phyloP scores from a whole-genome alignment of 2,113 vertebrate species.

The Toxostoma redivivum region DNA sequence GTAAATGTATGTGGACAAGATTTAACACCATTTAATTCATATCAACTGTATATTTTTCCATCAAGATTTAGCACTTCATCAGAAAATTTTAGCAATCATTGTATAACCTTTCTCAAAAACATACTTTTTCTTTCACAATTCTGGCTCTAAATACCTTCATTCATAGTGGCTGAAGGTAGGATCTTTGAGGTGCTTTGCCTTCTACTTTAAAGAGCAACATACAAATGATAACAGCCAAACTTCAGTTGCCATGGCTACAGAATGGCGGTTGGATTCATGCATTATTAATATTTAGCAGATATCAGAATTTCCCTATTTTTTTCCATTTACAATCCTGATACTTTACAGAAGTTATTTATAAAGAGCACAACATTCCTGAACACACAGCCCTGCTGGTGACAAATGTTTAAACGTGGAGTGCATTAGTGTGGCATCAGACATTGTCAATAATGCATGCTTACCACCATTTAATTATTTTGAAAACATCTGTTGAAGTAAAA shows the following conservation, averaged over 20 bases:
- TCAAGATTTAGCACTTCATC: background rate
- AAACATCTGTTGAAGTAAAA: constrained; percentile 74
- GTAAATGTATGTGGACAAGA: background rate
- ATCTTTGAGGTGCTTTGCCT: background rate
- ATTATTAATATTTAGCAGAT: constrained; percentile 41
- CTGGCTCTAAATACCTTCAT: background rate
- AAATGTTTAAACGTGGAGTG: constrained; percentile 54
- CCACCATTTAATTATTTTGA: constrained; percentile 73
- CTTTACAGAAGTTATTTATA: constrained; percentile 50
- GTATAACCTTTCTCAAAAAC: background rate
- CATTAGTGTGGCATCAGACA: constrained; percentile 64
- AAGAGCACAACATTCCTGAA: constrained; percentile 52
- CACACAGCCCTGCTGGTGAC: constrained; percentile 39
- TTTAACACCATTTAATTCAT: background rate
- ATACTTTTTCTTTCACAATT: background rate
- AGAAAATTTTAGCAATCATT: background rate
- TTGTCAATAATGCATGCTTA: constrained; percentile 74
- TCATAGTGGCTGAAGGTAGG: background rate
- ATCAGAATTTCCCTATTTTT: background rate
- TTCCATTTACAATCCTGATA: background rate
- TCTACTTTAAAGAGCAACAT: background rate
- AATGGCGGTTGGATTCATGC: background rate
- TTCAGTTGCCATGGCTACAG: background rate
- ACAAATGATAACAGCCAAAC: background rate
- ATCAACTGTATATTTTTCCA: background rate